These are phyloP conservation scores for Drosophila gaucha DNA, from an alignment of 2,888 invertebrate genomes.

Conservation along the genomic window DNA sequence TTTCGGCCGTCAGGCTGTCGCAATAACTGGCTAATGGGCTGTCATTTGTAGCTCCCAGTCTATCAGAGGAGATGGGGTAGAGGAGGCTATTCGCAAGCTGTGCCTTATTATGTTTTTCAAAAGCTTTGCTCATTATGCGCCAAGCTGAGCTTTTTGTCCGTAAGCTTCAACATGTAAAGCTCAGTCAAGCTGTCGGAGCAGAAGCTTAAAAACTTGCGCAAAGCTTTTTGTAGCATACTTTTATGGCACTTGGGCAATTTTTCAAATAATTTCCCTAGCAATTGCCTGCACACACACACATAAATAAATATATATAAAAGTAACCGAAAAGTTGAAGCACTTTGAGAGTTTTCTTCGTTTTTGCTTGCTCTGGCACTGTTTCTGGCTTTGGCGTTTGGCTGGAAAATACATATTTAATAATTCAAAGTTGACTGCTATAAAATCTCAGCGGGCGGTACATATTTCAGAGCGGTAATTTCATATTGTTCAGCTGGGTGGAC, in stretches of 20 bases:
- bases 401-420: slow-evolving; percentile 76
- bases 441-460: slow-evolving; percentile 75
- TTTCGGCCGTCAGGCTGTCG: slow-evolving; percentile 64
- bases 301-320: not conserved
- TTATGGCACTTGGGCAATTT: slow-evolving; percentile 48
- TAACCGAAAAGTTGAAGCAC: slow-evolving; percentile 33
- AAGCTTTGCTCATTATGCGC: slow-evolving; percentile 38
- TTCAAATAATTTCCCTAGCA: slow-evolving; percentile 19
- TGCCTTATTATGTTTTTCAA: slow-evolving; percentile 53
- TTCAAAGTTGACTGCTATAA: slow-evolving; percentile 78
- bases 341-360: slow-evolving; percentile 17
- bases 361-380: slow-evolving; percentile 19
- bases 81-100: not conserved
- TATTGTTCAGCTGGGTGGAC: slow-evolving; percentile 59
- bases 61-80: not conserved
- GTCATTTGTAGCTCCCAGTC: slow-evolving; percentile 58
- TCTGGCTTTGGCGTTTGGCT: slow-evolving; percentile 60
- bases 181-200: not conserved
- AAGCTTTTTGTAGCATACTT: slow-evolving; percentile 33
- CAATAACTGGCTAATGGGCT: slow-evolving; percentile 72
- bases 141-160: slow-evolving; percentile 13
- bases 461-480: slow-evolving; percentile 71
- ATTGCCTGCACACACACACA: not conserved
- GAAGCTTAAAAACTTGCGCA: slow-evolving; percentile 30
- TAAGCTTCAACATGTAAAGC: not conserved